Percentiles rank a stretch among this genome's conserved stretches.
phyloP scores from a whole-genome alignment of 2,888 invertebrate genomes.

The Plagodis pulveraria region DNA sequence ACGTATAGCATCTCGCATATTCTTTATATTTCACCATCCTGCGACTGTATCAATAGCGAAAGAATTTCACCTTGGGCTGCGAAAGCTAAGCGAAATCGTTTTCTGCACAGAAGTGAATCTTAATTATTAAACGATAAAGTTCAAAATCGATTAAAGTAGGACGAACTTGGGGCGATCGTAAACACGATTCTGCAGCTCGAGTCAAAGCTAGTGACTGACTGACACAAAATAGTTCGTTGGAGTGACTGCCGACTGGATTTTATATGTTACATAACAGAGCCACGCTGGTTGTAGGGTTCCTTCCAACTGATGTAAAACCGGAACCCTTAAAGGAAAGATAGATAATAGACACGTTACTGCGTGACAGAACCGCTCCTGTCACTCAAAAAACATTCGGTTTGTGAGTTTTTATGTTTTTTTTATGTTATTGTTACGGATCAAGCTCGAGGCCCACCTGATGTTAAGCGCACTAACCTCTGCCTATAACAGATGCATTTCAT shows the following conservation, averaged over 20 bases:
- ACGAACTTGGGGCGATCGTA: constrained; percentile 19
- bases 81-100: constrained; percentile 56
- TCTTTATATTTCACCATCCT: constrained; percentile 37
- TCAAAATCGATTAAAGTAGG: constrained; percentile 5
- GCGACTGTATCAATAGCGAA: constrained; percentile 39
- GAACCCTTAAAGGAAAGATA: too few relatives aligned
- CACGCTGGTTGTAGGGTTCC: too few relatives aligned
- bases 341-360: too few relatives aligned
- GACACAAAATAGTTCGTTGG: constrained; percentile 17
- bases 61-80: constrained; percentile 69
- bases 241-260: not conserved
- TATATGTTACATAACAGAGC: too few relatives aligned
- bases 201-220: constrained; percentile 19
- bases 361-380: too few relatives aligned
- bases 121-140: constrained; percentile 9
- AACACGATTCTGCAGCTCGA: constrained; percentile 18
- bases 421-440: too few relatives aligned
- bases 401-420: too few relatives aligned
- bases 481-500: too few relatives aligned
- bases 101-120: constrained; percentile 22
- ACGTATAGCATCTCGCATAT: constrained; percentile 24
- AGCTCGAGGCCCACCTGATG: too few relatives aligned
- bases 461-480: too few relatives aligned
- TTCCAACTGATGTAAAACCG: too few relatives aligned
- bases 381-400: too few relatives aligned